These are phyloP conservation scores for Echinarachnius parma DNA, from an alignment of 53 echinoderm and acorn worm species.

Conservation along the genomic window DNA sequence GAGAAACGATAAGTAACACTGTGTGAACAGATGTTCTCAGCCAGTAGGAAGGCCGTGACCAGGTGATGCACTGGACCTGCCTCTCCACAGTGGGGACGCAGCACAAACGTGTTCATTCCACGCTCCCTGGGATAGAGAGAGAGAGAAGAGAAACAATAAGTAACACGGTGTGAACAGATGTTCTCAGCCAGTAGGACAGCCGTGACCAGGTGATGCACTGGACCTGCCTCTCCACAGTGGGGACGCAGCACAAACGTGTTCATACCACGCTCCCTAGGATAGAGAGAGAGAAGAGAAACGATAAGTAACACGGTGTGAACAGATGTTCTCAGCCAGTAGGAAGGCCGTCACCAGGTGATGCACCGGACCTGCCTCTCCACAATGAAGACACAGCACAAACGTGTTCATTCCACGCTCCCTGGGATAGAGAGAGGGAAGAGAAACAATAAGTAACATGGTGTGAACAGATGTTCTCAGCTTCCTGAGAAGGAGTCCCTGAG, in stretches of 20 bases:
- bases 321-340: constrained; percentile 88
- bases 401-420: constrained; percentile 90
- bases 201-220: constrained; percentile 87
- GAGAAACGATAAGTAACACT: no score
- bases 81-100: constrained; percentile 96
- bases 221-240: constrained; percentile 96
- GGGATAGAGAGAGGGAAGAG: no score
- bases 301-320: no score
- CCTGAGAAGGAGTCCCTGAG: constrained; percentile 90
- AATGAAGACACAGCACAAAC: constrained; percentile 91
- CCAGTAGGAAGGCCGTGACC: constrained; percentile 79
- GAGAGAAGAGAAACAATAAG: no score
- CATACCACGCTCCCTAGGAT: constrained; percentile 91
- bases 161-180: no score
- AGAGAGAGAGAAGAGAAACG: no score
- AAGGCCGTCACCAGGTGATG: constrained; percentile 90
- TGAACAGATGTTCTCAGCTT: constrained; percentile 69
- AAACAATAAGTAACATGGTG: no score
- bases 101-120: constrained; percentile 79
- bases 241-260: constrained; percentile 91
- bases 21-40: constrained; percentile 95
- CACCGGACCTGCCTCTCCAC: constrained; percentile 94
- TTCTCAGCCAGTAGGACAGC: constrained; percentile 86
- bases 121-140: no score
- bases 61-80: constrained; percentile 94